Evolutionary conservation across 2,113 vertebrate species (phyloP).

Genomic region (Centrocercus urophasianus): DNA sequence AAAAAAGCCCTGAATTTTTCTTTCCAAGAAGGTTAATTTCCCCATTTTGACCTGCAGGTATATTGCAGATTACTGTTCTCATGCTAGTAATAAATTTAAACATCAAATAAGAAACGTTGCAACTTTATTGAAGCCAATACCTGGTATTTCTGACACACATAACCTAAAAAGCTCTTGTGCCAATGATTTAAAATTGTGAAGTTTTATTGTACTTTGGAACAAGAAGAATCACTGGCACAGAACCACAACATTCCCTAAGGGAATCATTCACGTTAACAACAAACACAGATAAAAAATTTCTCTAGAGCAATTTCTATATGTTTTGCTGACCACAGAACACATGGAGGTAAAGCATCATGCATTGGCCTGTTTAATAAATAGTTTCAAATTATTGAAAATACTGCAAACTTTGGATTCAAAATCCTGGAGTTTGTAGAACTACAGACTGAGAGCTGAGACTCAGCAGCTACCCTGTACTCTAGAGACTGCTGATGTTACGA

Average conservation of each 20-base stretch:
- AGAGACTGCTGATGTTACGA: neutral
- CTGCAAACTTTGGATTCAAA: neutral
- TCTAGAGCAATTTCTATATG: neutral
- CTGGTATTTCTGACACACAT: conserved; percentile 36
- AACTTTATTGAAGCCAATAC: conserved; percentile 33
- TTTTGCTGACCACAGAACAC: conserved; percentile 21
- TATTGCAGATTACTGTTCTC: conserved; percentile 22
- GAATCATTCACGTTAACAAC: conserved; percentile 37
- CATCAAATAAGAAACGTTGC: conserved; percentile 40
- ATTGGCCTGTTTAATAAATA: neutral
- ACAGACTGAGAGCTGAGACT: conserved; percentile 8
- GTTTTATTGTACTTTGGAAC: conserved; percentile 35
- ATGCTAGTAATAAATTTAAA: conserved; percentile 42
- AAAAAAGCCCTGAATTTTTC: neutral
- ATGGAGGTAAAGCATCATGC: neutral
- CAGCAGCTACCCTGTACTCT: conserved; percentile 10
- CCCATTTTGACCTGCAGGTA: conserved; percentile 32
- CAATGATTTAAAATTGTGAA: conserved; percentile 29
- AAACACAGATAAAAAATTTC: conserved; percentile 41
- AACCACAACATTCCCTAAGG: neutral
- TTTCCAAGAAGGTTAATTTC: neutral
- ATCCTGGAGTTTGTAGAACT: neutral
- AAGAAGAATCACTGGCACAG: conserved; percentile 10
- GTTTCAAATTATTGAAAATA: neutral
- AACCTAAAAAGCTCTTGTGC: conserved; percentile 25